Evolutionary conservation across 2,888 invertebrate species (phyloP).

Genomic region (Amphiduros pacificus): DNA sequence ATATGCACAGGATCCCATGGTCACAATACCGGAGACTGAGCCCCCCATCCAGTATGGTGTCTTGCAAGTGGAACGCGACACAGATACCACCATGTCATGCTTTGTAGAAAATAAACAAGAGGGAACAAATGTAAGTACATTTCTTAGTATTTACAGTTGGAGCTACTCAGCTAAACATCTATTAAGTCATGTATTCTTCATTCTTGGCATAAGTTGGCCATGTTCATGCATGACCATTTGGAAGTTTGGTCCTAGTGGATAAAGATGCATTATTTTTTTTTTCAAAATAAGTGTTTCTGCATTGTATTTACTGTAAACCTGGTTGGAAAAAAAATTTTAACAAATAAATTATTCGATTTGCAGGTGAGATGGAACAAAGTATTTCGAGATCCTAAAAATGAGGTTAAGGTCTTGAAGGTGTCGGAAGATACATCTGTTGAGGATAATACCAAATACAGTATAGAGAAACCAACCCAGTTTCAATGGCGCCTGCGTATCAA

Average conservation of each 20-base stretch:
- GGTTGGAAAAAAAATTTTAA: too few relatives aligned
- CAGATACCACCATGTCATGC: slow-evolving; percentile 26
- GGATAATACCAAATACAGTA: slow-evolving; percentile 31
- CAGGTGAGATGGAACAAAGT: slow-evolving; percentile 7
- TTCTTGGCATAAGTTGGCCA: too few relatives aligned
- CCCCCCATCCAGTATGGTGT: slow-evolving; percentile 48
- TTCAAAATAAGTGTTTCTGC: too few relatives aligned
- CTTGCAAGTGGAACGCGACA: slow-evolving; percentile 17
- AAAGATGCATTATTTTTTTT: too few relatives aligned
- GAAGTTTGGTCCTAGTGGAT: too few relatives aligned
- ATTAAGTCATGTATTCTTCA: too few relatives aligned
- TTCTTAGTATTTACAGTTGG: neutral
- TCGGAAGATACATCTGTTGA: slow-evolving; percentile 27
- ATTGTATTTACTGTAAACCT: too few relatives aligned
- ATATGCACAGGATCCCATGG: slow-evolving; percentile 47
- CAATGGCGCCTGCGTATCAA: slow-evolving; percentile 31
- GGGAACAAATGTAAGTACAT: neutral
- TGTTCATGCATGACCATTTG: too few relatives aligned
- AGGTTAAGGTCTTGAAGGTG: slow-evolving; percentile 5
- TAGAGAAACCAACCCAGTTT: slow-evolving; percentile 33
- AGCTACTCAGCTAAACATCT: too few relatives aligned
- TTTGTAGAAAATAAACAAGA: slow-evolving; percentile 27
- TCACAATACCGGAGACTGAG: slow-evolving; percentile 43
- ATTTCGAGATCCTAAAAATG: neutral
- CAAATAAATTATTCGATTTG: neutral